Base-by-base conservation (phyloP, 2,888 invertebrate genomes). In the Sphaerophoria rueppellii region DNA sequence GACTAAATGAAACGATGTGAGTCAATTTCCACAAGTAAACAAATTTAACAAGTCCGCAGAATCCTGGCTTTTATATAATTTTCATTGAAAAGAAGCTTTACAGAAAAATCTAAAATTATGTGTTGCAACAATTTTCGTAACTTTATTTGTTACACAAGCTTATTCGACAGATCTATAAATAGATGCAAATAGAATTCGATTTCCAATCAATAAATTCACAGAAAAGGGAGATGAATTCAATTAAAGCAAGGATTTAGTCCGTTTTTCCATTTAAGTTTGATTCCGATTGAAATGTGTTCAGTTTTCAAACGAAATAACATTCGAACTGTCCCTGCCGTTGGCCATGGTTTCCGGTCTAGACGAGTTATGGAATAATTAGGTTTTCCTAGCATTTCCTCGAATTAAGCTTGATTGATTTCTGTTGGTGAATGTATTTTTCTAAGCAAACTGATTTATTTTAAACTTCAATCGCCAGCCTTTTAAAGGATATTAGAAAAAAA, bases 321-420 rank as follows among this genome's bases (percentile, higher is more conserved):
- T 54, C 54, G 52, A 35, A 54, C 16, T 35, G 0, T 40, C 24
- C 11, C 16, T 12, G 3, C 32, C 40, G 43, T 43, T 40, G 40
- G n/a, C n/a, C 57, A 52, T 52, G 12, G 24, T 40, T 32, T 67
- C 67, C 67, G 54, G 67, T 67, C 67, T 67, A 67, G 67, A 67
- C 67, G 54, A 16, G 54, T 67, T 37, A n/a, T 24, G 37, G 4
- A 52, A 37, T 37, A 67, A 67, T 67, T 16, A 65, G 0, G 4
- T 16, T 12, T 35, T 54, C 24, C 24, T 24, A 24, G 37, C 5
- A 52, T 67, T 67, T 24, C 16, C 12, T 52, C 14, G 16, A 65
- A 50, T 50, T 50, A 50, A 35, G 11, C n/a, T 60, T 14, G 16
- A 24, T 24, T 63, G 34, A 58, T 58, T 50, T 24, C 2, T 24